Evolutionary conservation across 2,888 invertebrate genomes (phyloP), one percentile per base, ranked within the genome.

Genomic region (Oeneis ivallda): DNA sequence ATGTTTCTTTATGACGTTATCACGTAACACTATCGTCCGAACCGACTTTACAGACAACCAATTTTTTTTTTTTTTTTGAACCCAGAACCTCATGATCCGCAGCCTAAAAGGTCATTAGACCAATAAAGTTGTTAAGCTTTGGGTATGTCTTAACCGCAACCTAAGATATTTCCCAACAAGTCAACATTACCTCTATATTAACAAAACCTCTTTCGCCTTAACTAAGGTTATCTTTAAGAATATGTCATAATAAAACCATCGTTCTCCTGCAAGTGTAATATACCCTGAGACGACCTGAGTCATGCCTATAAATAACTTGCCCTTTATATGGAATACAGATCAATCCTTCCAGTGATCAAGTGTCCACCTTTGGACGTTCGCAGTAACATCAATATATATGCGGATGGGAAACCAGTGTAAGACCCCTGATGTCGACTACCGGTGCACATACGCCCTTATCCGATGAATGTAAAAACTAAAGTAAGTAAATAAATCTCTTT

Each of bases 281-380:
- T 56, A 56, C 56, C 56, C 56, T 56, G 41, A 41, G 13, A 8
- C 41, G 56, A 56, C 56, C 56, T 56, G 56, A 39, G 41, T 41
- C 56, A 41, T 53, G 34, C 54, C 17, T 26, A 41, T 41, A 56
- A 41, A 56, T 56, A 56, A 41, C 17, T 17, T 41, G 19, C 41
- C 19, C 56, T 56, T 39, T 56, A 56, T 41, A 56, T 41, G 56
- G 56, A 19, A 11, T 41, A 56, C 56, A 56, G 41, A 56, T 56
- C 56, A 56, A 56, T 56, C 56, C 56, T 39, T 17, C 54, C 54
- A 56, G 17, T 19, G 41, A 56, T 41, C 56, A 56, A 56, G 56
- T 56, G 56, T 56, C 56, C 41, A 56, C 17, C 13, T 41, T 11
- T 56, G 56, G 56, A 41, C 19, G 19, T 54, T 39, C 54, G 19